Evolutionary conservation across 2,888 invertebrate genomes (phyloP).

Genomic region (Stenichneumon culpator): DNA sequence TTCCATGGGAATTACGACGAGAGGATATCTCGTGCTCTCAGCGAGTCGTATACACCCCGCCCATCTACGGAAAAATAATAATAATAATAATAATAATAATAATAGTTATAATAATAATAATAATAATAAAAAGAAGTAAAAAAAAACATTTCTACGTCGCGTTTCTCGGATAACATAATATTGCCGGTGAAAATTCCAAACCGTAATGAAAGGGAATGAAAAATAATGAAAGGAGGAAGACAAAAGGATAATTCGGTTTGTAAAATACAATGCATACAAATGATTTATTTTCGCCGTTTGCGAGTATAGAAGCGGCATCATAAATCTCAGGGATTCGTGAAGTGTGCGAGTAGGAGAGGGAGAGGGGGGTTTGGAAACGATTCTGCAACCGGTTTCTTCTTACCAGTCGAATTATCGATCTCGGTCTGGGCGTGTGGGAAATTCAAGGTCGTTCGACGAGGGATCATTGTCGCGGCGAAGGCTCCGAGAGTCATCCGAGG

Average conservation of each 20-base stretch:
- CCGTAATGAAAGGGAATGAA: constrained; percentile 14
- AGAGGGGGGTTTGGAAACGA: constrained; percentile 24
- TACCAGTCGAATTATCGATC: constrained; percentile 66
- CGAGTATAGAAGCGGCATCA: constrained; percentile 11
- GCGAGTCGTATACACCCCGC: not conserved
- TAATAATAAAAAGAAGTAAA: not conserved
- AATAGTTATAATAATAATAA: not conserved
- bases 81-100: not conserved
- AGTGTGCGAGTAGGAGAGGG: not conserved
- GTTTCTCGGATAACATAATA: constrained; percentile 7
- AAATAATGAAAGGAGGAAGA: constrained; percentile 1
- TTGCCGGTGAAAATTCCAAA: constrained; percentile 33
- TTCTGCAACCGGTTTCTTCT: constrained; percentile 65
- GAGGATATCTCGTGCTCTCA: constrained; percentile 21
- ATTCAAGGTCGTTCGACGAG: constrained; percentile 63
- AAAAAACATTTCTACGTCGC: constrained; percentile 5
- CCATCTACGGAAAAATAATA: not conserved
- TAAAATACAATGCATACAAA: constrained; percentile 52
- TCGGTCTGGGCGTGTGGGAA: constrained; percentile 55
- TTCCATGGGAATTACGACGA: constrained; percentile 60
- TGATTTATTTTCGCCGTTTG: constrained; percentile 35
- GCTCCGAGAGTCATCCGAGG: constrained; percentile 17
- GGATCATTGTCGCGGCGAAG: constrained; percentile 50
- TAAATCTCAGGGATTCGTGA: constrained; percentile 29
- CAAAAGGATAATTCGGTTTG: constrained; percentile 39